Conservation (phyloP, 2,888 invertebrate genomes). For the Stenurella melanura region DNA sequence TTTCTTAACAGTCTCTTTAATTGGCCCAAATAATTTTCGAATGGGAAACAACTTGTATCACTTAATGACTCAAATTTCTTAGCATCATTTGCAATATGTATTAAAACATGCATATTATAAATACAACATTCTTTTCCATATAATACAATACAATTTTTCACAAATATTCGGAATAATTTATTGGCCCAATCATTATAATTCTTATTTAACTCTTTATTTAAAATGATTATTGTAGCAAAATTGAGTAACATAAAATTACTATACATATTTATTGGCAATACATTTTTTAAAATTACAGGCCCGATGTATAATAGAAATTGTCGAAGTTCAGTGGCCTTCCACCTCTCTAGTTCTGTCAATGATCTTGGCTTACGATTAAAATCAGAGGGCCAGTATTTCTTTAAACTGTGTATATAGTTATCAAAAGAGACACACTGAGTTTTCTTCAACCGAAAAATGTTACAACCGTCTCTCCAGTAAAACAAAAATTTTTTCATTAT, state of each 20-base stretch:
- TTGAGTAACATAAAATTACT: neutral
- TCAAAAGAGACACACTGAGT: neutral
- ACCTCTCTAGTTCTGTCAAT: neutral
- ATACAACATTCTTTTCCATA: neutral
- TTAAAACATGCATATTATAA: neutral
- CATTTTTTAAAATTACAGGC: neutral
- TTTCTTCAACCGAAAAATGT: neutral
- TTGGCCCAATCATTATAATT: neutral
- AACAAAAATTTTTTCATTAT: neutral
- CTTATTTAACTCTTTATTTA: neutral
- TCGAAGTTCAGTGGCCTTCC: neutral
- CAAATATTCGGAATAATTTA: neutral
- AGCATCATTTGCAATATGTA: neutral
- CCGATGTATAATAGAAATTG: neutral
- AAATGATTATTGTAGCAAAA: neutral
- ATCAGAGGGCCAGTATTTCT: neutral
- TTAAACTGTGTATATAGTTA: neutral
- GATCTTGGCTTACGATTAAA: neutral
- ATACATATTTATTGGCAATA: neutral
- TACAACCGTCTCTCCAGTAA: neutral
- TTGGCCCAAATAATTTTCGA: neutral
- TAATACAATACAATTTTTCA: neutral
- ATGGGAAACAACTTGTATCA: neutral
- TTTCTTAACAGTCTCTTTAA: neutral
- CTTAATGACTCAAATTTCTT: neutral